Base-by-base conservation (phyloP, 2,113 vertebrate species). In the Lycaon pictus region DNA sequence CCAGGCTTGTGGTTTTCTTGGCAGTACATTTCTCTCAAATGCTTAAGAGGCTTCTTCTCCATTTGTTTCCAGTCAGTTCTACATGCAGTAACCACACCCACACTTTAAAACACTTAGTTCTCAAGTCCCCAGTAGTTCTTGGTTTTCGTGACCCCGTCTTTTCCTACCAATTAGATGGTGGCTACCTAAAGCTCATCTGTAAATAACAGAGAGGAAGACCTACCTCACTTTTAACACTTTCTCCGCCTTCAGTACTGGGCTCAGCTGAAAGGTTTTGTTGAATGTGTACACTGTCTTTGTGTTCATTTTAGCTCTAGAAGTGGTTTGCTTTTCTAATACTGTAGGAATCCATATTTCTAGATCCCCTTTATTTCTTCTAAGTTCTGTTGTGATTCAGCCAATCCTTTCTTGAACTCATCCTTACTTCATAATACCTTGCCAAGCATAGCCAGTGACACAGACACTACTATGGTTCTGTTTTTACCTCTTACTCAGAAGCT, bases 31-130 rank as follows among this genome's bases (percentile, higher is more conserved):
- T 83, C 86, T 89, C 71, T 89, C 58, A 69, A 62, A 88, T 72
- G 55, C 65, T 94, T 91, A 72, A 67, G 84, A 94, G 80, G 43
- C 56, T 90, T 93, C 87, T 87, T 83, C 43, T 93, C 92, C 79
- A 16, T 88, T 83, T 82, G 37, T 93, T 79, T 95, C 48, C 79
- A 89, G 48, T 29, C 7, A 8, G 25, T 77, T 65, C 20, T 56
- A 58, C 4, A 11, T 69, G 29, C 37, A 79, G 60, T 13, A 72
- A 48, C 72, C 88, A 95, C 56, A 95, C 71, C 55, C 53, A 60
- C 51, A 69, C 27, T 65, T 89, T 76, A 48, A 83, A 93, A 96
- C 53, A 93, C 76, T 71, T 72, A 56, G 5, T 51, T 85, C 35
- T 72, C 55, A 91, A n/a, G 62, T 67, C 71, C 81, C 37, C n/a